Percentiles rank a stretch among this genome's conserved stretches.
These are phyloP conservation scores for Acrobasis suavella DNA, from an alignment of 2,888 invertebrate genomes.

Conservation along the genomic window DNA sequence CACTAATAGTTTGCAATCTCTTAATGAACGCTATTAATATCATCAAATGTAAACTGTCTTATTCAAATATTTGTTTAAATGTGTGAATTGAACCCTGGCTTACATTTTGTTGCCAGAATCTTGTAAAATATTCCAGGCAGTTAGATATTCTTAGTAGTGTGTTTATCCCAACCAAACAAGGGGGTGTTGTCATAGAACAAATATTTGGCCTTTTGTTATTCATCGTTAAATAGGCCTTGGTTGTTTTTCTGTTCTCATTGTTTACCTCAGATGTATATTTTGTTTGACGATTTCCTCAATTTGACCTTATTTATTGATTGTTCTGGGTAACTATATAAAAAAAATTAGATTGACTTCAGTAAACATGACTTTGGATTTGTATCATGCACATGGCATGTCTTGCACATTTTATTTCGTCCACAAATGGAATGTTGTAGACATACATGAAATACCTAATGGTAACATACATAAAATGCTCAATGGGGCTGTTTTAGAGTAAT, in stretches of 20 bases:
- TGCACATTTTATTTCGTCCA: too few relatives aligned
- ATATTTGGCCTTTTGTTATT: slow-evolving; percentile 29
- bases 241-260: background rate
- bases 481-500: too few relatives aligned
- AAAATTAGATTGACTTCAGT: too few relatives aligned
- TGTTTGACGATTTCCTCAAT: slow-evolving; percentile 13
- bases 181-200: slow-evolving; percentile 17
- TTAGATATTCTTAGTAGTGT: background rate
- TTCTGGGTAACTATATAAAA: background rate
- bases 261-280: slow-evolving; percentile 17
- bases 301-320: background rate
- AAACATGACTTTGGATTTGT: too few relatives aligned
- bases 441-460: too few relatives aligned
- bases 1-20: too few relatives aligned
- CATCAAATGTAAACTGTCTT: background rate
- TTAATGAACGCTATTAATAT: background rate
- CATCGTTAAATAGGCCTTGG: slow-evolving; percentile 11
- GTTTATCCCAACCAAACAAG: background rate
- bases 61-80: background rate
- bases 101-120: background rate
- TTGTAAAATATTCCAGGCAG: background rate
- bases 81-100: background rate
- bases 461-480: too few relatives aligned
- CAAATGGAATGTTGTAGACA: too few relatives aligned
- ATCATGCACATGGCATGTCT: too few relatives aligned